Evolutionary conservation across 2,113 vertebrate genomes (phyloP).

Genomic region (Tonatia bakeri): DNA sequence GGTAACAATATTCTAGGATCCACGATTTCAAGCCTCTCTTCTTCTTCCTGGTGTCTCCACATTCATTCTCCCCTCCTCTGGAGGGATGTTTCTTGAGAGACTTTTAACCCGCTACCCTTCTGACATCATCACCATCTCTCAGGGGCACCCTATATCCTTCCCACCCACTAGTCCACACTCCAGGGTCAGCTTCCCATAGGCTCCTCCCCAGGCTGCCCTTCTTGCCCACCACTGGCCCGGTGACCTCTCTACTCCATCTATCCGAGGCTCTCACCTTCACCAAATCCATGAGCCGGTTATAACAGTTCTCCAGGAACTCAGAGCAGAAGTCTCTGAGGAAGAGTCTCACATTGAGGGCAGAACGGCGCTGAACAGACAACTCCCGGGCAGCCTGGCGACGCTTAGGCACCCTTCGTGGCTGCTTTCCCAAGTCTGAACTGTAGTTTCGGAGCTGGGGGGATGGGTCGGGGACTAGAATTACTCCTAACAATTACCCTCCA

Average conservation of each 20-base stretch:
- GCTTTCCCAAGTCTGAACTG: slow-evolving; percentile 91
- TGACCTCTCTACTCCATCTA: not conserved
- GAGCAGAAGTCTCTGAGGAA: slow-evolving; percentile 92
- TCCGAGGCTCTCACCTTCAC: slow-evolving; percentile 87
- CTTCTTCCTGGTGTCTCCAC: not conserved
- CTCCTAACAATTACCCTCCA: not conserved
- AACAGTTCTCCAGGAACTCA: slow-evolving; percentile 95
- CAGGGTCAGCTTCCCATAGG: not conserved
- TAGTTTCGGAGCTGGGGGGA: slow-evolving; percentile 88
- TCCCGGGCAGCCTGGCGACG: slow-evolving; percentile 85
- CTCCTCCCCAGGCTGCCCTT: not conserved
- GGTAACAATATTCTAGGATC: not conserved
- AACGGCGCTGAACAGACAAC: slow-evolving; percentile 80
- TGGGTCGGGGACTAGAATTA: not conserved
- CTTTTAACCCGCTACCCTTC: not conserved
- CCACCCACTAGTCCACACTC: not conserved
- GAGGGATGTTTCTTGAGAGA: not conserved
- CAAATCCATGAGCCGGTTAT: slow-evolving; percentile 94
- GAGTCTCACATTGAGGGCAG: slow-evolving; percentile 91
- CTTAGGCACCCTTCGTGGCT: slow-evolving; percentile 85
- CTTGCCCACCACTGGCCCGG: not conserved
- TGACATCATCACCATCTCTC: not conserved
- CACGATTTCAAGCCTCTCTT: not conserved
- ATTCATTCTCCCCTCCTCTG: not conserved
- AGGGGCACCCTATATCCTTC: not conserved